Base-by-base conservation (phyloP, 1,140 invertebrate species). In the Heliothis virescens region DNA sequence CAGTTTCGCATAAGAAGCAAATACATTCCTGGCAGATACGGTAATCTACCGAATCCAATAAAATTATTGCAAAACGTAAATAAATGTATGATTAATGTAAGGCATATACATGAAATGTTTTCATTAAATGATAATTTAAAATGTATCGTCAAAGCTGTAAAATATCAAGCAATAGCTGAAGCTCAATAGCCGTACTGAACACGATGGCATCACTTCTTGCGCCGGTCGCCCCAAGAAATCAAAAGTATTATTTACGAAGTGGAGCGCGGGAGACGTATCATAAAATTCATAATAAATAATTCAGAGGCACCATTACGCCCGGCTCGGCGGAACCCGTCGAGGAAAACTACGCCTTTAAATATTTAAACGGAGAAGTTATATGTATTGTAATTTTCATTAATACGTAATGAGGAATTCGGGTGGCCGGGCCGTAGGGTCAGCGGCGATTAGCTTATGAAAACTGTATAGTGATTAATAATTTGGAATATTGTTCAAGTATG, bases 321-420 rank as follows among this genome's bases (percentile, higher is more conserved):
- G 74, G 74, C 78, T 72, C 78, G 76, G 53, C 65, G 73, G 71
- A 75, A 63, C 63, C 63, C 63, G 52, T 67, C 79, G 80, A 83
- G 84, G 90, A 88, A 92, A 92, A 91, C 90, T 93, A 90, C 87
- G 85, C 67, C 71, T 76, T 83, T 92, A 88, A 92, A 93, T 94
- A 94, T 94, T 92, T 92, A 84, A 93, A 83, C 83, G 83, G 78
- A 81, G 78, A 86, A 89, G 89, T 92, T 92, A 93, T 93, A 92
- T 93, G 90, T 92, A 94, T 92, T 92, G 91, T 90, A 94, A 91
- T 94, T 92, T 91, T 92, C 91, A 92, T 94, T 90, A 94, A 94
- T 90, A 84, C 89, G 89, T 92, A 89, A 92, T 85, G 85, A 86
- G 86, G 85, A 53, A 52, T 69, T 67, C 52, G 26, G 63, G 47